Evolutionary conservation across 2,888 invertebrate species (phyloP), one percentile per base, ranked within the genome.

Genomic region (Ochropacha duplaris): DNA sequence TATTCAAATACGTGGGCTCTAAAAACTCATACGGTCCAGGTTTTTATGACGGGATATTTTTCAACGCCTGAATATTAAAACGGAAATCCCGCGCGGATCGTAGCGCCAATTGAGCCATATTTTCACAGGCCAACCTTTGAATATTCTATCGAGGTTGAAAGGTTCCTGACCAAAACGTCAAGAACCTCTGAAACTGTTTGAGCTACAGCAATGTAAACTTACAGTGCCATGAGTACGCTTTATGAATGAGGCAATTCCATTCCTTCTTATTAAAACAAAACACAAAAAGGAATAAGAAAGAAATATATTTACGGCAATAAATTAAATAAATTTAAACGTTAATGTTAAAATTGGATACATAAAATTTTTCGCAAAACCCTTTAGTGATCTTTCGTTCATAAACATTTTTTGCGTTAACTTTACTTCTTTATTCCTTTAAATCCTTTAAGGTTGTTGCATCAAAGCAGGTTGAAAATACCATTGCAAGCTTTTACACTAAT

Each of bases 41-140:
- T 86, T 89, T 88, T 90, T 88, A 88, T 88, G 83, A 82, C 78
- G 77, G 84, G 83, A 71, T 88, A 88, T 88, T 87, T 89, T 89
- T 90, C 88, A 90, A 87, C 82, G 86, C 77, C 76, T 84, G 87
- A 88, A 90, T 90, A 89, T 87, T 88, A 88, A 88, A 90, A 76
- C 75, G 78, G 78, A 82, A 88, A 87, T 84, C 85, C 85, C 82
- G 74, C 74, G 72, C 71, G 86, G 80, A 79, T 82, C 86, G 83
- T 73, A 71, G 74, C 76, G 72, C 79, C 86, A 86, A 88, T 89
- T 87, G 86, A 83, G 81, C 81, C 82, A 88, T 89, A 88, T 90
- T 90, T 90, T 84, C 78, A 82, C 84, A 81, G 72, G 77, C 83
- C 74, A 73, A 78, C 86, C 84, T 84, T 83, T 89, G 86, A 90